Base-by-base conservation (phyloP, 2,888 invertebrate species). In the Megaustenia siamemsis region DNA sequence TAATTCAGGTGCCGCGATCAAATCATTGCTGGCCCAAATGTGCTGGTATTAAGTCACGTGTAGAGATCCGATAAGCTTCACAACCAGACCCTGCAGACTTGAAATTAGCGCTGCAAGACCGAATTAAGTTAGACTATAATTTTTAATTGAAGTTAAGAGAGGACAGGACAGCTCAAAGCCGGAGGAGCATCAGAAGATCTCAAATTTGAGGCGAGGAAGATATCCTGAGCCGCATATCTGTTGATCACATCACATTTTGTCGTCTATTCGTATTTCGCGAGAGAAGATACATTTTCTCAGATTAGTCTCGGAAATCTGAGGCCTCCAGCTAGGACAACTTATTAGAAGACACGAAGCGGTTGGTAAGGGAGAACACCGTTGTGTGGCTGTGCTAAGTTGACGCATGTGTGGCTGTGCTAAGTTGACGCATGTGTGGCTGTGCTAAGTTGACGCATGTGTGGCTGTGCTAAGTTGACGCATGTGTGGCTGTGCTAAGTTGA, bases 41-140 rank as follows among this genome's bases (percentile, higher is more conserved):
- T 45, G n/a, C 15, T 28, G 45, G 71, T 43, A 45, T 73, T 73
- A 71, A 73, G 45, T 73, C 15, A 45, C 28, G 45, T 28, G 71
- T 43, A 28, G n/a, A 73, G 71, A 73, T 73, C 45, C n/a, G 28
- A 73, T 45, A 4, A n/a, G 28, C n/a, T 73, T 45, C 24, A 12
- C 8, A 1, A n/a, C 15, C 45, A 45, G 28, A 45, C n/a, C 45
- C 71, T 73, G 71, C 45, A n/a, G 45, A n/a, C 45, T 73, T 73
- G 21, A 45, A 73, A 73, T 45, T 73, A 71, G 71, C 71, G 45
- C 71, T 28, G 45, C 71, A 73, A 73, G 71, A 45, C 5, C 12
- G 71, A 45, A 73, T 73, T 73, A 73, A 12, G 45, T 18, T 43
- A 15, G 12, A 15, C 12, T 28, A n/a, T 21, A 45, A 43, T 38